Evolutionary conservation across 1,140 invertebrate species (phyloP).

Genomic region (Hydropsyche tenuis): DNA sequence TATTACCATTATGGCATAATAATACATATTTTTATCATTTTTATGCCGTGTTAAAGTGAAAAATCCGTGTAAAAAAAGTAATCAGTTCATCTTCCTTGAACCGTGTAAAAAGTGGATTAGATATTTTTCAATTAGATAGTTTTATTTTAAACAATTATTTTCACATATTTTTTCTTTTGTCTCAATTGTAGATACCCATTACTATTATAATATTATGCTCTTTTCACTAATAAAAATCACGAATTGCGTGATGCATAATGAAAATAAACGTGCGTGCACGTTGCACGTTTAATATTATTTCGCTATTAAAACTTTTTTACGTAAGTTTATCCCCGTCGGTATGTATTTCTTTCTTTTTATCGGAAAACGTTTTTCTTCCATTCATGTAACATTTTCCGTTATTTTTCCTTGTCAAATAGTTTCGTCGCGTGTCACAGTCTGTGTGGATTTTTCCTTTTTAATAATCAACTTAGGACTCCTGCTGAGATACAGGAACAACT

Average conservation of each 20-base stretch:
- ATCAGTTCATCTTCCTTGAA: too few relatives aligned
- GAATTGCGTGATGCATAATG: neutral
- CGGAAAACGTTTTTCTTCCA: neutral
- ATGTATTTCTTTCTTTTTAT: neutral
- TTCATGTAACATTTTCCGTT: neutral
- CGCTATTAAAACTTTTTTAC: slow-evolving; percentile 3
- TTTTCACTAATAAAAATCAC: too few relatives aligned
- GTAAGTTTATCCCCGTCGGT: neutral
- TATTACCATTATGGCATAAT: too few relatives aligned
- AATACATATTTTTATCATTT: too few relatives aligned
- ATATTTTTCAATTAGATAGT: too few relatives aligned
- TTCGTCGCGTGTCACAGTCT: slow-evolving; percentile 10
- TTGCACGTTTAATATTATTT: slow-evolving; percentile 13
- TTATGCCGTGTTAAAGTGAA: too few relatives aligned
- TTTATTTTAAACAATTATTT: too few relatives aligned
- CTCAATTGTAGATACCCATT: too few relatives aligned
- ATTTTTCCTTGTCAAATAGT: slow-evolving; percentile 18
- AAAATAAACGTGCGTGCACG: slow-evolving; percentile 1
- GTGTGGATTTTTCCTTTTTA: slow-evolving; percentile 9
- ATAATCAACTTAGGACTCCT: slow-evolving; percentile 14
- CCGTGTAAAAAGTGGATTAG: too few relatives aligned
- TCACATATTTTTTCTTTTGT: too few relatives aligned
- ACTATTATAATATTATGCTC: too few relatives aligned
- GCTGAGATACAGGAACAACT: slow-evolving; percentile 30
- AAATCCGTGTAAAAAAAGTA: too few relatives aligned